These are phyloP conservation scores for Danio jaintianensis DNA, from an alignment of 2,797 vertebrate species.

Conservation along the genomic window DNA sequence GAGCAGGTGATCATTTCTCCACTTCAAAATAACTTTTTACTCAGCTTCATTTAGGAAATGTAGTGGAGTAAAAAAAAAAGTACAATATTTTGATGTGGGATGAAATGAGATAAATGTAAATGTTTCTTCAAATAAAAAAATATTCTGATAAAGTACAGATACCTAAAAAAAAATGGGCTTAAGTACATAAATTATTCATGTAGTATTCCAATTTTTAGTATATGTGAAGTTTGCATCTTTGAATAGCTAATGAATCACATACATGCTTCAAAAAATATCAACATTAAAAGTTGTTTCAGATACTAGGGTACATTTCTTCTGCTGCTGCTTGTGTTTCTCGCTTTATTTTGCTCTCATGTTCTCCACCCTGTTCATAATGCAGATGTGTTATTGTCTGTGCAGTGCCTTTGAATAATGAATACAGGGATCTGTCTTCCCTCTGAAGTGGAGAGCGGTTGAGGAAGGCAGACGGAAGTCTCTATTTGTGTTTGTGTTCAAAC, in stretches of 20 bases:
- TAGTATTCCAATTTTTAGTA: too few species aligned
- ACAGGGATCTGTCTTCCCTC: neutral
- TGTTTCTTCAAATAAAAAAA: too few species aligned
- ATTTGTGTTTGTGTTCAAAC: constrained; percentile 14
- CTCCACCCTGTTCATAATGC: constrained; percentile 1
- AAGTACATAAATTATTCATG: too few species aligned
- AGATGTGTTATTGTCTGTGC: constrained; percentile 34
- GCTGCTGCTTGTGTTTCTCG: neutral
- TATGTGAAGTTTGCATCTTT: too few species aligned
- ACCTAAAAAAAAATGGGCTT: too few species aligned
- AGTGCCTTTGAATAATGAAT: constrained; percentile 41
- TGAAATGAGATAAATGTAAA: too few species aligned
- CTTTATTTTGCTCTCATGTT: neutral
- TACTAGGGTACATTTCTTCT: neutral
- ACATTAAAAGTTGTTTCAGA: neutral
- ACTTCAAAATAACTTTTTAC: too few species aligned
- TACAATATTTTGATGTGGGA: too few species aligned
- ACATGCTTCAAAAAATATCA: neutral
- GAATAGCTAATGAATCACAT: neutral
- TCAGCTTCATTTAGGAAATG: too few species aligned
- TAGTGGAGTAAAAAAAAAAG: too few species aligned
- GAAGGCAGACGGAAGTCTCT: constrained; percentile 17
- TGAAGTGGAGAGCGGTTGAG: neutral
- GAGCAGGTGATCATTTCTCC: too few species aligned
- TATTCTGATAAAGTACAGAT: too few species aligned